Conservation (phyloP, 1,140 invertebrate genomes). For the Glomeris maerens region DNA sequence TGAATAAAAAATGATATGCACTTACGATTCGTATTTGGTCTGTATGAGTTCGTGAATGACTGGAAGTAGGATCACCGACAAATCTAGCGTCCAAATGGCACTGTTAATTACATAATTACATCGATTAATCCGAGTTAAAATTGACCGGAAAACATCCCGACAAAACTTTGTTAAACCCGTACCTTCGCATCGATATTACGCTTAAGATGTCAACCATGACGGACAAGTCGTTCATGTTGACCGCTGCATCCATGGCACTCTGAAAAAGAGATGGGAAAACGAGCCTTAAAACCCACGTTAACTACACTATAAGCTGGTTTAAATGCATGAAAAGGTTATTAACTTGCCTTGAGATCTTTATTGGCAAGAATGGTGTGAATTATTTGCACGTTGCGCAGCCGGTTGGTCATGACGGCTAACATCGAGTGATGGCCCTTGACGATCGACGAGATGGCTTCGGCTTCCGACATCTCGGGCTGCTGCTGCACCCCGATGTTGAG, state of each 20-base stretch:
- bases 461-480: slow-evolving; percentile 43
- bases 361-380: slow-evolving; percentile 51
- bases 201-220: slow-evolving; percentile 70
- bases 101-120: slow-evolving; percentile 26
- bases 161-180: slow-evolving; percentile 35
- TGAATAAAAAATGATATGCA: slow-evolving; percentile 24
- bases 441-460: slow-evolving; percentile 57
- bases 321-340: not conserved
- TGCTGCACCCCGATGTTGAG: slow-evolving; percentile 19
- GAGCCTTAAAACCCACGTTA: not conserved
- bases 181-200: slow-evolving; percentile 67
- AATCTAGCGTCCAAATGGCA: slow-evolving; percentile 80
- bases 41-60: slow-evolving; percentile 73
- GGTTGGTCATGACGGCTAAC: slow-evolving; percentile 54
- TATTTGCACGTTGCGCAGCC: slow-evolving; percentile 61
- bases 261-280: slow-evolving; percentile 27
- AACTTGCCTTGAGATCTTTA: slow-evolving; percentile 49
- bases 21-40: slow-evolving; percentile 94
- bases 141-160: not conserved
- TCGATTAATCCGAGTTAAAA: slow-evolving; percentile 1
- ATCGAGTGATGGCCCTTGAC: slow-evolving; percentile 66
- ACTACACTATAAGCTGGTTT: not conserved
- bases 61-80: slow-evolving; percentile 71
- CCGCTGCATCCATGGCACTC: slow-evolving; percentile 67
- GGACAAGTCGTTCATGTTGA: slow-evolving; percentile 61